Evolutionary conservation across 2,888 invertebrate genomes (phyloP), one percentile per base, ranked within the genome.

Genomic region (Limenitis camilla): DNA sequence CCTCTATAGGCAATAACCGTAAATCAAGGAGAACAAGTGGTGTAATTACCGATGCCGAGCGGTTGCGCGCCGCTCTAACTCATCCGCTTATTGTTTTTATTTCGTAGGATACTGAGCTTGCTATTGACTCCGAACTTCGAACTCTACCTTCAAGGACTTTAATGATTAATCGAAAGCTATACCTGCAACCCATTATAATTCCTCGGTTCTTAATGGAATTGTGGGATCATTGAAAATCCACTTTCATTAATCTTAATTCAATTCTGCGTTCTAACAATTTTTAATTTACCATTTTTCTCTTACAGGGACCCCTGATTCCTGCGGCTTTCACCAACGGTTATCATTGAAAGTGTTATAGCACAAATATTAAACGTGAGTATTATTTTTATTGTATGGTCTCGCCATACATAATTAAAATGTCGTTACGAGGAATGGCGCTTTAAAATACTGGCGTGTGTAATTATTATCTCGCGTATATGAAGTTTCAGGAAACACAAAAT

Each of bases 321-420:
- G 96, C 97, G 90, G 96, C 96, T 90, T 97, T 97, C 91, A 97
- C 97, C 91, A 97, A 97, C 91, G 97, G 97, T 90, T 97, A 96
- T 92, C 96, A 97, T 93, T 95, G 94, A 94, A 89, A 89, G 90
- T 81, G 84, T 85, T 79, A 74, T 81, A 87, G 85, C 83, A 86
- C 83, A 86, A 85, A 83, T 81, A 82, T 80, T 83, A 80, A 78
- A 83, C 81, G 88, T 88, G 67, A 88, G 88, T 88, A 86, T 78
- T 72, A 72, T 72, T 78, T 74, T 71, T 71, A 69, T 67, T 64
- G 62, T 68, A 63, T 65, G 69, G 70, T 71, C 71, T 65, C 68
- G 62, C 70, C 63, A 56, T 61, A 68, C 69, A 74, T 67, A 77
- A 80, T 79, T 79, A 81, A 77, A 81, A 75, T 71, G 71, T 79